These are phyloP conservation scores for Dryocosmus kuriphilus DNA, from an alignment of 2,888 invertebrate genomes.

Conservation along the genomic window DNA sequence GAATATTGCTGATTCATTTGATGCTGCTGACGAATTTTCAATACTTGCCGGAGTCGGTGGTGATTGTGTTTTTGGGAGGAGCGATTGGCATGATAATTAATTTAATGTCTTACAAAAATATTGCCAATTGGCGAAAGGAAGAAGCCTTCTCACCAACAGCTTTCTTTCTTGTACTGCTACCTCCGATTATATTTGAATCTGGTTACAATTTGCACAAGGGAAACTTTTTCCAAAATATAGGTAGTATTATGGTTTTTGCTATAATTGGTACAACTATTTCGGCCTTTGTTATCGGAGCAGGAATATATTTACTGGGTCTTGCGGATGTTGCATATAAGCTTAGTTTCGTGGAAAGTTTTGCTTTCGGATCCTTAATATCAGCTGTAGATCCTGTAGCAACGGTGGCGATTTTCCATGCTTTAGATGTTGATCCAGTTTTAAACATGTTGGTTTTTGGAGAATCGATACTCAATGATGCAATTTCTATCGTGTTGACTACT, in stretches of 20 bases:
- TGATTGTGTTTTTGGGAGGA: slow-evolving; percentile 96
- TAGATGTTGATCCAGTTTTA: slow-evolving; percentile 97
- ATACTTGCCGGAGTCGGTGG: slow-evolving; percentile 98
- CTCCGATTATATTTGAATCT: slow-evolving; percentile 99
- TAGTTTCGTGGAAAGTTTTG: slow-evolving; percentile 97
- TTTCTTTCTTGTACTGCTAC: slow-evolving; percentile 96
- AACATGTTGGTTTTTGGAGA: slow-evolving; percentile 99
- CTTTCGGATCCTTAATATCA: slow-evolving; percentile 98
- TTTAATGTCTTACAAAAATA: slow-evolving; percentile 91
- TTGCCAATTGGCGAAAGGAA: slow-evolving; percentile 97
- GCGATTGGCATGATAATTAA: slow-evolving; percentile 94
- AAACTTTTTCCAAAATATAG: slow-evolving; percentile 97
- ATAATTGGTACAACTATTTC: slow-evolving; percentile 98
- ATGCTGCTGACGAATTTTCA: slow-evolving; percentile 97
- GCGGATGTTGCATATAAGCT: slow-evolving; percentile 94
- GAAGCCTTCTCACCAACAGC: slow-evolving; percentile 99
- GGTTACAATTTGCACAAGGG: slow-evolving; percentile 99
- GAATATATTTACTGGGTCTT: slow-evolving; percentile 95
- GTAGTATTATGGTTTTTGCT: slow-evolving; percentile 98
- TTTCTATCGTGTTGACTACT: slow-evolving; percentile 97
- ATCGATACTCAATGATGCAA: slow-evolving; percentile 98
- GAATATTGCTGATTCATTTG: slow-evolving; percentile 95
- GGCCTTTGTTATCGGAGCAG: slow-evolving; percentile 97
- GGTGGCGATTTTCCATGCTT: slow-evolving; percentile 98
- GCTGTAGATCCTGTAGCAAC: slow-evolving; percentile 99